Evolutionary conservation across 2,113 vertebrate species (phyloP).

Genomic region (Notarius quadriscutis): DNA sequence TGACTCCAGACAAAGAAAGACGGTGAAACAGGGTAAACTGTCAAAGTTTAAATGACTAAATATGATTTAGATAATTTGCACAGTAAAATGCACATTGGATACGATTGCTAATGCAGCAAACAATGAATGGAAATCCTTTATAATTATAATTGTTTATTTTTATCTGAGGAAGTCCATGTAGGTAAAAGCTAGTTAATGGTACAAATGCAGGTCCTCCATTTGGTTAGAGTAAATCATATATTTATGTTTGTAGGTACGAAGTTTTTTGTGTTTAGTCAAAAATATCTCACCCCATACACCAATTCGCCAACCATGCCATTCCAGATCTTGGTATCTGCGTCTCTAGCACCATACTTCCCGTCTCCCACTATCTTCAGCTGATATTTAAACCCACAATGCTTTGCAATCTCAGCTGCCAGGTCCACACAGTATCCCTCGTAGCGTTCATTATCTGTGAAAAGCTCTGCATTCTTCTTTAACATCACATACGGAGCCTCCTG

Average conservation of each 20-base stretch:
- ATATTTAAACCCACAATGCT: conserved; percentile 96
- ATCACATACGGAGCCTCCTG: conserved; percentile 89
- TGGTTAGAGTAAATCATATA: neutral
- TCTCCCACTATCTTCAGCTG: conserved; percentile 93
- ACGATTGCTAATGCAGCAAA: neutral
- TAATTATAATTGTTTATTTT: neutral
- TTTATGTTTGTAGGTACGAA: neutral
- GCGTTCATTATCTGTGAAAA: conserved; percentile 85
- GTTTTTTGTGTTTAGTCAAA: neutral
- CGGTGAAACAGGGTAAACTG: conserved; percentile 19
- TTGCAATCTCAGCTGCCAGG: conserved; percentile 93
- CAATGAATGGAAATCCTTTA: neutral
- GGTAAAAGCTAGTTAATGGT: neutral
- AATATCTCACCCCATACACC: conserved; percentile 89
- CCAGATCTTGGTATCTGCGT: conserved; percentile 98
- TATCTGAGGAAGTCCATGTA: neutral
- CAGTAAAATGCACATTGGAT: neutral
- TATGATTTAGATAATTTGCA: neutral
- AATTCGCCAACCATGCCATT: conserved; percentile 99
- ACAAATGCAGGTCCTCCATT: neutral
- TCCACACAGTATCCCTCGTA: conserved; percentile 95
- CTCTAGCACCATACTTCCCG: conserved; percentile 96
- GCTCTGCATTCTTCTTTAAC: conserved; percentile 89
- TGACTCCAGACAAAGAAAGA: conserved; percentile 61
- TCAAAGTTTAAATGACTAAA: neutral